Conservation (phyloP, 1,140 invertebrate genomes). For the Pseudomyrmex concolor region DNA sequence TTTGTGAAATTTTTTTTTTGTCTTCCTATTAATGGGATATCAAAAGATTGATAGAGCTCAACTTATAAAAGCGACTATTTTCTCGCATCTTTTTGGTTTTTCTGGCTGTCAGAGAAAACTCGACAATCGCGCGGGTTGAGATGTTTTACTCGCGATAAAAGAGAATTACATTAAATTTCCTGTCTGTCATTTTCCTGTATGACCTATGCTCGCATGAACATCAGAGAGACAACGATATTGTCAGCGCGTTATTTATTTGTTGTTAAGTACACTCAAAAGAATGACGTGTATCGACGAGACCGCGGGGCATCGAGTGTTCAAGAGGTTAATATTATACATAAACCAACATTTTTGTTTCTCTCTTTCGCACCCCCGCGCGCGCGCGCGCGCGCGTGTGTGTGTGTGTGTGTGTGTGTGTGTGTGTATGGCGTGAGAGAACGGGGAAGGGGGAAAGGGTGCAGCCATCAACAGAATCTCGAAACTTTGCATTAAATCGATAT, state of each 20-base stretch:
- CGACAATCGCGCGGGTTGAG: background rate
- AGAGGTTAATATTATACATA: conserved; percentile 43
- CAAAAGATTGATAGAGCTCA: no score
- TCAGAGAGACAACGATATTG: conserved; percentile 18
- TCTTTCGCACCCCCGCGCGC: background rate
- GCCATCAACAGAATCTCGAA: conserved; percentile 53
- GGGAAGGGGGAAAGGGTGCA: background rate
- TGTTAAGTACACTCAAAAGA: conserved; percentile 10
- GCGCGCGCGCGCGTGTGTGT: no score
- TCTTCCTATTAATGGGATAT: no score
- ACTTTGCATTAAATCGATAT: conserved; percentile 67
- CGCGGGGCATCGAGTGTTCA: conserved; percentile 48
- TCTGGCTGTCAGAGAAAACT: no score
- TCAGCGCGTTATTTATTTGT: conserved; percentile 42
- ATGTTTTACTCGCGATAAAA: background rate
- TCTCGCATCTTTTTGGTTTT: no score
- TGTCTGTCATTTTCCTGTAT: background rate
- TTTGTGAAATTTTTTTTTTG: background rate
- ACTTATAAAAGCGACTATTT: no score
- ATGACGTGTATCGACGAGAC: conserved; percentile 43
- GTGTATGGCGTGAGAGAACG: no score
- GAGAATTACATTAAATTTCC: background rate
- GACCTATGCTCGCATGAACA: no score
- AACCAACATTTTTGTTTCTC: conserved; percentile 52
- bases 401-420: no score